These are phyloP conservation scores for Bombyx huttoni DNA, from an alignment of 2,888 invertebrate genomes.

Conservation along the genomic window DNA sequence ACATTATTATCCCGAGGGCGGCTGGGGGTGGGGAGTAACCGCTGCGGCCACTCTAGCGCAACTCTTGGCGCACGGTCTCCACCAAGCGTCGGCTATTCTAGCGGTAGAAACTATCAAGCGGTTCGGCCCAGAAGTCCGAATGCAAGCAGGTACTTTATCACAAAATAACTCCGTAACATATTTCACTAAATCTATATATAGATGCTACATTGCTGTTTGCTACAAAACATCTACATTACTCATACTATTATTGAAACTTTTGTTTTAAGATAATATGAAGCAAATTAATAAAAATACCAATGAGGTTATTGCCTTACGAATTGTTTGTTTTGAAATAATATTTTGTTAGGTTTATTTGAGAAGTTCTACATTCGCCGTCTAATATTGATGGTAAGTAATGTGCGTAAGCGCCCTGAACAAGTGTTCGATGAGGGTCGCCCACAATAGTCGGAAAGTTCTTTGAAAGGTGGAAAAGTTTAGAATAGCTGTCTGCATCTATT, in stretches of 20 bases:
- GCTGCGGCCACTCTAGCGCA: slow-evolving; percentile 81
- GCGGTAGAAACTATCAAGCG: slow-evolving; percentile 71
- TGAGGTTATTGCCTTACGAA: neutral
- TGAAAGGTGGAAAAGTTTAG: slow-evolving; percentile 13
- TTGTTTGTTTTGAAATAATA: slow-evolving; percentile 1
- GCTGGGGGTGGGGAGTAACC: slow-evolving; percentile 89
- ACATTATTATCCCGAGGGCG: slow-evolving; percentile 90
- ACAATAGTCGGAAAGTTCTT: slow-evolving; percentile 1
- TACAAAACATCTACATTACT: neutral
- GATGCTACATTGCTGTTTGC: too few relatives aligned
- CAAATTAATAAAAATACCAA: neutral
- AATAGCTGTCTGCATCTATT: slow-evolving; percentile 7
- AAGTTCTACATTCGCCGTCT: slow-evolving; percentile 2
- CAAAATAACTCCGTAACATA: too few relatives aligned
- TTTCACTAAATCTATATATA: too few relatives aligned
- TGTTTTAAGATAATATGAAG: neutral
- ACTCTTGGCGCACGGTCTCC: slow-evolving; percentile 81
- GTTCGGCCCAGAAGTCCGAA: slow-evolving; percentile 72
- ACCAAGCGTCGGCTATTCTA: slow-evolving; percentile 76
- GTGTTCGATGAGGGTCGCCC: neutral
- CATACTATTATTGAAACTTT: neutral
- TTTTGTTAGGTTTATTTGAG: slow-evolving; percentile 1
- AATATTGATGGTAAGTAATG: slow-evolving; percentile 3
- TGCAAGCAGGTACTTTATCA: slow-evolving; percentile 75
- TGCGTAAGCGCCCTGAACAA: neutral